Evolutionary conservation across 2,113 vertebrate genomes (phyloP), one percentile per base, ranked within the genome.

Genomic region (Dasyprocta punctata): DNA sequence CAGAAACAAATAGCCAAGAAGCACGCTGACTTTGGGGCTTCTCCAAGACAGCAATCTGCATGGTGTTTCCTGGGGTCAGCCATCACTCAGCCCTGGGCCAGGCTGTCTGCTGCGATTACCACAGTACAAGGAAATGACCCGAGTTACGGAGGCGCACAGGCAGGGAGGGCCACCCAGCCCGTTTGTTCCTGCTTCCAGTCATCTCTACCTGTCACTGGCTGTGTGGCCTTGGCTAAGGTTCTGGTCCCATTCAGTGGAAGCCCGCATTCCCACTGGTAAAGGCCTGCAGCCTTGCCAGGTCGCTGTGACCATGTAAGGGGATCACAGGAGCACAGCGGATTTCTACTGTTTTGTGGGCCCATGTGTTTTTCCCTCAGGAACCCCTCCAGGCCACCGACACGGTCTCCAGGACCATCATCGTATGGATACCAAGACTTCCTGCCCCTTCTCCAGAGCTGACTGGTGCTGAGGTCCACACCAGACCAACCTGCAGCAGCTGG

Each of bases 31-130:
- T 90, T 90, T 78, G 94, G 96, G 97, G 41, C 71, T 95, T 86
- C 92, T 94, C 96, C 89, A 94, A 88, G 54, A 93, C 12, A 90
- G 90, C 81, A 56, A 90, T 97, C 65, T 97, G 33, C 87, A 96
- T 75, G 84, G 81, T 0, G 0, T 92, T 83, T 95, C 96, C 95
- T 38, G 75, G 87, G 97, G 75, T 97, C 90, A 73, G 38, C 7
- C 58, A 89, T 77, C 86, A 92, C 26, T 86, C 44, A 81, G 67
- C 87, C 73, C 78, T 30, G 73, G 49, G 60, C 36, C 60, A 49
- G 73, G 71, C 78, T 75, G 80, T 90, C 86, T 30, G 61, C 85
- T 77, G 22, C 84, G 80, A 63, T 93, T 33, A 61, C 92, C 5
- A 1, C 44, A 38, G 65, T 33, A 20, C 41, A 65, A 58, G 89